These are phyloP conservation scores for Parazoanthus swiftii DNA, from an alignment of 92 coral and sea anemone species.

Conservation along the genomic window DNA sequence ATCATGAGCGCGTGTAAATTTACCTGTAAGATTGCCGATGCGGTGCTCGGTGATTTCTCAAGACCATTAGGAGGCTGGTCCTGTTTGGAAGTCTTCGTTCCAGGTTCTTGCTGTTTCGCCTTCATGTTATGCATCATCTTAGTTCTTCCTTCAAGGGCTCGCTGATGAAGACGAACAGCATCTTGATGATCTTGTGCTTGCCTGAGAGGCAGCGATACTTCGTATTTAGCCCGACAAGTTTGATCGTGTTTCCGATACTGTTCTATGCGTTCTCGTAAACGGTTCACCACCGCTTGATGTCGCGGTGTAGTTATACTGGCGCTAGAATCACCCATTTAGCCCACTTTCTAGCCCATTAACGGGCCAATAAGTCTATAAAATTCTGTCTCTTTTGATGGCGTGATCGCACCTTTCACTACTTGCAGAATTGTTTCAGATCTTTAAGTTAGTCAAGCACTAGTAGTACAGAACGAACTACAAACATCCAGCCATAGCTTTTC, in stretches of 20 bases:
- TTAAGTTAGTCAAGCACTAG: slow-evolving; percentile 31
- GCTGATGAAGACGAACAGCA: slow-evolving; percentile 67
- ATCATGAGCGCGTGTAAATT: slow-evolving; percentile 46
- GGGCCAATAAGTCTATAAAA: background rate
- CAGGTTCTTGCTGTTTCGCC: slow-evolving; percentile 64
- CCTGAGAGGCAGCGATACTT: slow-evolving; percentile 71
- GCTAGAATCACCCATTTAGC: slow-evolving; percentile 69
- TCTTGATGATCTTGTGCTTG: slow-evolving; percentile 82
- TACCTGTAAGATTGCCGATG: slow-evolving; percentile 76
- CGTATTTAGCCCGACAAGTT: slow-evolving; percentile 80
- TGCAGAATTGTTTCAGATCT: slow-evolving; percentile 35
- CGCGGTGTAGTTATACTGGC: slow-evolving; percentile 77
- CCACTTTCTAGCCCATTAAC: slow-evolving; percentile 33
- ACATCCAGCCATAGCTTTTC: slow-evolving; percentile 51
- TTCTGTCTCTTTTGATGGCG: slow-evolving; percentile 11
- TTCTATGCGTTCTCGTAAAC: slow-evolving; percentile 84
- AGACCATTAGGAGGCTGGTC: slow-evolving; percentile 80
- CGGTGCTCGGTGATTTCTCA: slow-evolving; percentile 71
- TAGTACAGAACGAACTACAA: slow-evolving; percentile 3
- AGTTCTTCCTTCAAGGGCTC: slow-evolving; percentile 75
- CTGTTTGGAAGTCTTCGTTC: slow-evolving; percentile 65
- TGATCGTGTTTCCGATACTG: slow-evolving; percentile 81
- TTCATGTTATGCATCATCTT: slow-evolving; percentile 64
- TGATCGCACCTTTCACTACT: slow-evolving; percentile 9
- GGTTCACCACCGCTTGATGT: slow-evolving; percentile 88